phyloP scores from a whole-genome alignment of 2,113 vertebrate genomes.

The Lonchura striata region DNA sequence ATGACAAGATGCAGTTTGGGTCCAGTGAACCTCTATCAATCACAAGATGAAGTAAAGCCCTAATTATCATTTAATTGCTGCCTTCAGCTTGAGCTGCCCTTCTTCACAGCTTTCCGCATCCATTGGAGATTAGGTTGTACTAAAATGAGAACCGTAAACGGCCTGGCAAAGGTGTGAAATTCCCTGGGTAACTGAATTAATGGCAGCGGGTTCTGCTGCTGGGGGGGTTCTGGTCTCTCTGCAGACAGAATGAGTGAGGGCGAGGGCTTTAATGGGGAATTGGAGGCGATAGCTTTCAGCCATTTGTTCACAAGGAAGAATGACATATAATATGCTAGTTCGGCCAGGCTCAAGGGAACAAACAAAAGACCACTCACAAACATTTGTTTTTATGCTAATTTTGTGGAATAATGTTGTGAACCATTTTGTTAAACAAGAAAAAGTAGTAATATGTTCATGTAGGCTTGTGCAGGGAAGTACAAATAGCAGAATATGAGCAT shows the following conservation, averaged over 20 bases:
- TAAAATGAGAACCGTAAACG: conserved; percentile 54
- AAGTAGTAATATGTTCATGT: background rate
- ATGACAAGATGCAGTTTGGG: conserved; percentile 73
- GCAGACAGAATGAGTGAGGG: conserved; percentile 53
- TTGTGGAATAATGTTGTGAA: background rate
- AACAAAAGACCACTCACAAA: background rate
- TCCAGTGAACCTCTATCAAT: conserved; percentile 81
- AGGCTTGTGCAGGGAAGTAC: background rate
- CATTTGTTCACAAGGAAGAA: background rate
- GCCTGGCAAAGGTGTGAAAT: conserved; percentile 65
- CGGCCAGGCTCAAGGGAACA: background rate
- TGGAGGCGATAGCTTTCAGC: conserved; percentile 16
- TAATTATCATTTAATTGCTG: conserved; percentile 86
- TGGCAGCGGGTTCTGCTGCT: conserved; percentile 45
- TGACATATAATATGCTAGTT: background rate
- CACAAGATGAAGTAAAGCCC: conserved; percentile 83
- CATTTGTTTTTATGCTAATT: conserved; percentile 1
- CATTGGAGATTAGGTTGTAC: conserved; percentile 64
- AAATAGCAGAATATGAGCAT: background rate
- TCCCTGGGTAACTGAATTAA: conserved; percentile 65
- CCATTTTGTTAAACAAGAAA: background rate
- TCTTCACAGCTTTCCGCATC: conserved; percentile 58
- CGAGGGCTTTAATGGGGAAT: conserved; percentile 19
- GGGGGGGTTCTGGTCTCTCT: conserved; percentile 44
- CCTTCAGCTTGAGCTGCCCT: conserved; percentile 68